Evolutionary conservation across 2,113 vertebrate species (phyloP), one percentile per base, ranked within the genome.

Genomic region (Barbus barbus): DNA sequence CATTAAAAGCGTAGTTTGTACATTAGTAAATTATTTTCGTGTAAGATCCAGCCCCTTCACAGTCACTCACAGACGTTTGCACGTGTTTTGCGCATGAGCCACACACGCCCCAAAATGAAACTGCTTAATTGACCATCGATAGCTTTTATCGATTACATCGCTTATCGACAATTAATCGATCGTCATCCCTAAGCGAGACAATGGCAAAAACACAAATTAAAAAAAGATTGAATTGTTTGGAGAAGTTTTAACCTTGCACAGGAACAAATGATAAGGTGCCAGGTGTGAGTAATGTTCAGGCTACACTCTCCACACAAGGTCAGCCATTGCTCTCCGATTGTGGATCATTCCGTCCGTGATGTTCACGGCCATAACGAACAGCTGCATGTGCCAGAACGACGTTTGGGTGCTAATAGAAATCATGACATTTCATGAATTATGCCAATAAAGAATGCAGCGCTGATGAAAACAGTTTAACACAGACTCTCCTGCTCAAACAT

Each of bases 401-500:
- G 8, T 44, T 38, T n/a, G 24, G 48, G 33, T 16, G 78, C 53
- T 86, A 89, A 89, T 89, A 79, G 82, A 87, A 87, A 88, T 86
- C 89, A 88, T 88, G 87, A 86, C 85, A 85, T 88, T 89, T 85
- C 81, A 80, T 83, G 78, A 88, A 89, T 87, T 82, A 87, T 53
- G 60, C 60, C 85, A 88, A 89, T 87, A 84, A 89, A 78, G 48
- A 53, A 74, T 67, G 81, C 82, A 83, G 65, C 78, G 13, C 63
- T 63, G 51, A 78, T 73, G 84, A 71, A 78, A 84, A 74, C 73
- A 51, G 85, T 82, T 85, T 76, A 86, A 77, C 63, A 65, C 74
- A 4, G 56, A 51, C 76, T 73, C 81, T 44, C 65, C 36, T 71
- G 4, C 11, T 56, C 4, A 28, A 81, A 41, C 22, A 22, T 24